These are phyloP conservation scores for Malacoraja senta DNA, from an alignment of 2,797 vertebrate genomes.

Conservation along the genomic window DNA sequence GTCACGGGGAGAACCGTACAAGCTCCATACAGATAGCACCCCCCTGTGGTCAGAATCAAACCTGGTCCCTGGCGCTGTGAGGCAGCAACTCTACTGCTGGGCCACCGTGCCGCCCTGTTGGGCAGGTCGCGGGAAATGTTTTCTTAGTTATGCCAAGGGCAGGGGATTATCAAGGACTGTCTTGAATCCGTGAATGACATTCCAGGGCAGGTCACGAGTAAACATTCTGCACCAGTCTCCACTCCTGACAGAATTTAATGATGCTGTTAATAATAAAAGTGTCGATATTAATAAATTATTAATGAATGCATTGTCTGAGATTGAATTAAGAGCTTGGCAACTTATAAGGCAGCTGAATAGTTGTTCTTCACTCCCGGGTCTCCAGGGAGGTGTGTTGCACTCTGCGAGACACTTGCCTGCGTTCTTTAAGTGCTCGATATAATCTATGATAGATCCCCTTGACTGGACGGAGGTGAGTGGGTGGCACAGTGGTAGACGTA, in stretches of 20 bases:
- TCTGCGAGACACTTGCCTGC: neutral
- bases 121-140: neutral
- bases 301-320: neutral
- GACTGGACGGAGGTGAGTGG: neutral
- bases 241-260: neutral
- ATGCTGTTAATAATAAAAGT: neutral
- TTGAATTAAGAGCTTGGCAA: neutral
- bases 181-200: neutral
- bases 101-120: neutral
- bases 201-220: neutral
- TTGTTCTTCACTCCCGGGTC: neutral
- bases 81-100: no score
- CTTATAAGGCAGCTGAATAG: neutral
- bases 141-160: neutral
- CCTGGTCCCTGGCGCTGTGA: no score
- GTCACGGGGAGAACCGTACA: no score
- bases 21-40: no score
- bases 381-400: neutral
- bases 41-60: no score
- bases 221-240: neutral
- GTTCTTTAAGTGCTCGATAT: neutral
- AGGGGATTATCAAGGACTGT: neutral
- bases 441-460: neutral
- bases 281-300: no score
- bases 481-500: no score